phyloP scores from a whole-genome alignment of 2,888 invertebrate species.

The Boloria euphrosyne region DNA sequence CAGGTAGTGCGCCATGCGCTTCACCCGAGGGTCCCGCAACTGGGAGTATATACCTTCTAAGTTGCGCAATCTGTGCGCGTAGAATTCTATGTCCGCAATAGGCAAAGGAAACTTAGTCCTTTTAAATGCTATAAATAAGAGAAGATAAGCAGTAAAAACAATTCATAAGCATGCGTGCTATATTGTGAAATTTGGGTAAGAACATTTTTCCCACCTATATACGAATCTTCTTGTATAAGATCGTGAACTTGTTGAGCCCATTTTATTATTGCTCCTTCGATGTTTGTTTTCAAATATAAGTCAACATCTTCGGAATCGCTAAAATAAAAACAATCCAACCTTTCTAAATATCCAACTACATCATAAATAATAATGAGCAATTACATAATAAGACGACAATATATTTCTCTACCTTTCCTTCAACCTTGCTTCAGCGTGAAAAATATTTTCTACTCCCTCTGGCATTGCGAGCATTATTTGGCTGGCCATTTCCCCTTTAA shows the following conservation, averaged over 20 bases:
- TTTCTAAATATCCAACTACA: no score
- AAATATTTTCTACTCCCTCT: slow-evolving; percentile 86
- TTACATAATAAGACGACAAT: background rate
- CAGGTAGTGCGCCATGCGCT: slow-evolving; percentile 90
- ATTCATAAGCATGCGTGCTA: no score
- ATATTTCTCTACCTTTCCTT: slow-evolving; percentile 59
- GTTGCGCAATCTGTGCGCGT: slow-evolving; percentile 89
- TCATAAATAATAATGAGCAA: no score
- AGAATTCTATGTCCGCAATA: slow-evolving; percentile 88
- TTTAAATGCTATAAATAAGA: slow-evolving; percentile 76
- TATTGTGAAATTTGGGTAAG: no score
- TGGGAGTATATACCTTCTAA: slow-evolving; percentile 94
- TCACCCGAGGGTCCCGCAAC: slow-evolving; percentile 90
- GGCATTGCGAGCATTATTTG: slow-evolving; percentile 94
- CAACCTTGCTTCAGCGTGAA: slow-evolving; percentile 80
- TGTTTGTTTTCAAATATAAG: slow-evolving; percentile 88
- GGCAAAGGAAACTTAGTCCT: slow-evolving; percentile 88
- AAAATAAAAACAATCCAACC: slow-evolving; percentile 10
- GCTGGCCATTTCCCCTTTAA: slow-evolving; percentile 92
- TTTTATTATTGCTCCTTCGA: slow-evolving; percentile 93
- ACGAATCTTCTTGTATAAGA: slow-evolving; percentile 88
- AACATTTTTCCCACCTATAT: slow-evolving; percentile 63
- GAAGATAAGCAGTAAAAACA: background rate
- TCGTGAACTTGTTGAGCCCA: slow-evolving; percentile 92
- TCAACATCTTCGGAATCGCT: slow-evolving; percentile 84